Evolutionary conservation across 2,113 vertebrate species (phyloP).

Genomic region (Cnemophilus loriae): DNA sequence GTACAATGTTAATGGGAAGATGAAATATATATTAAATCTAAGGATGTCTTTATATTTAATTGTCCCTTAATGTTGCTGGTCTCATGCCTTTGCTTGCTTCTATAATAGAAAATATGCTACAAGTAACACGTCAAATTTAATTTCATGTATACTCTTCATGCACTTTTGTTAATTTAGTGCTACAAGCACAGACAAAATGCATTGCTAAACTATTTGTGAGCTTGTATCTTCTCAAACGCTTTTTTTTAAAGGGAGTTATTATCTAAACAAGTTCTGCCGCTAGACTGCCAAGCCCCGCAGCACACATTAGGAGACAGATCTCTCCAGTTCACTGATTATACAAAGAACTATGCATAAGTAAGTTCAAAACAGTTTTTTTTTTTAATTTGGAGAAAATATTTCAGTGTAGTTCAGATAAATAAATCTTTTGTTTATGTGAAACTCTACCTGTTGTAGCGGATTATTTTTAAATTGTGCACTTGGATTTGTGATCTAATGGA

Average conservation of each 20-base stretch:
- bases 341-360: not conserved
- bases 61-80: not conserved
- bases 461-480: not conserved
- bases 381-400: not conserved
- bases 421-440: not conserved
- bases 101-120: not conserved
- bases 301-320: not conserved
- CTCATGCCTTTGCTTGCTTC: not conserved
- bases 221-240: not conserved
- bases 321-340: not conserved
- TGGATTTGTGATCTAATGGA: not conserved
- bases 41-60: not conserved
- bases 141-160: not conserved
- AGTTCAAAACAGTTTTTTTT: not conserved
- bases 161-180: not conserved
- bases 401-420: not conserved
- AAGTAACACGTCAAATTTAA: not conserved
- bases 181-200: not conserved
- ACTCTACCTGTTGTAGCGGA: fast-evolving
- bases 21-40: not conserved
- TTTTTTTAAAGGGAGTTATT: not conserved
- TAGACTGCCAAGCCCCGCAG: not conserved
- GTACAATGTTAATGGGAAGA: not conserved
- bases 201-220: not conserved
- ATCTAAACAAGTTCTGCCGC: not conserved